phyloP scores from a whole-genome alignment of 2,888 invertebrate species.

The Allacma fusca region DNA sequence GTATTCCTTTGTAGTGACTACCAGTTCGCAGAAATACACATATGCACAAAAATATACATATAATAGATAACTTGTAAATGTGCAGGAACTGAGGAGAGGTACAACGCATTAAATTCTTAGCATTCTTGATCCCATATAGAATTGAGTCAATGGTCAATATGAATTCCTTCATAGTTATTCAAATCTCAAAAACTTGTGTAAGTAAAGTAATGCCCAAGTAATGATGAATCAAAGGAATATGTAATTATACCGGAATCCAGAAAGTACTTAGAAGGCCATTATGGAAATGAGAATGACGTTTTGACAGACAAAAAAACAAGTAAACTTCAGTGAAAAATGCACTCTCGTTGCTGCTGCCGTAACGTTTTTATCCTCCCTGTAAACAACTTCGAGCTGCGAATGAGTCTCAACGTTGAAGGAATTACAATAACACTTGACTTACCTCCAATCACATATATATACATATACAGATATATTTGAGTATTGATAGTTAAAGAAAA shows the following conservation, averaged over 20 bases:
- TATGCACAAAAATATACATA: background rate
- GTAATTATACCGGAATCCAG: slow-evolving; percentile 20
- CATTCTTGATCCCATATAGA: background rate
- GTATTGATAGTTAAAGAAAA: background rate
- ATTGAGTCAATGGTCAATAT: background rate
- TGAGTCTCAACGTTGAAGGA: background rate
- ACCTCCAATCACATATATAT: too few relatives aligned
- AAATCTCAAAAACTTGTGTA: background rate
- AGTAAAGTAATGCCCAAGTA: slow-evolving; percentile 4
- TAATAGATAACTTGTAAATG: too few relatives aligned
- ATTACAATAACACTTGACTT: background rate
- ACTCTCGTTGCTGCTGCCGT: background rate
- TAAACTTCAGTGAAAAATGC: slow-evolving; percentile 13
- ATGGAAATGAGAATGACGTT: slow-evolving; percentile 23
- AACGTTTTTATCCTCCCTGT: background rate
- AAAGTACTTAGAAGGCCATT: slow-evolving; percentile 12
- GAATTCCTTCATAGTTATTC: slow-evolving; percentile 2
- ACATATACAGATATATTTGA: too few relatives aligned
- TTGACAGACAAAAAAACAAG: slow-evolving; percentile 8
- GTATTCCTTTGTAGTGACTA: too few relatives aligned
- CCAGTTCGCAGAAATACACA: background rate
- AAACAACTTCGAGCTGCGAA: background rate
- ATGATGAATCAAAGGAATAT: slow-evolving; percentile 10
- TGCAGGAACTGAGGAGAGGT: too few relatives aligned
- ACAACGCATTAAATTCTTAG: too few relatives aligned